A percentile compares a stretch with the other conserved stretches of the same genome.
These are phyloP conservation scores for Furcula furcula DNA, from an alignment of 2,888 invertebrate species.

Conservation along the genomic window DNA sequence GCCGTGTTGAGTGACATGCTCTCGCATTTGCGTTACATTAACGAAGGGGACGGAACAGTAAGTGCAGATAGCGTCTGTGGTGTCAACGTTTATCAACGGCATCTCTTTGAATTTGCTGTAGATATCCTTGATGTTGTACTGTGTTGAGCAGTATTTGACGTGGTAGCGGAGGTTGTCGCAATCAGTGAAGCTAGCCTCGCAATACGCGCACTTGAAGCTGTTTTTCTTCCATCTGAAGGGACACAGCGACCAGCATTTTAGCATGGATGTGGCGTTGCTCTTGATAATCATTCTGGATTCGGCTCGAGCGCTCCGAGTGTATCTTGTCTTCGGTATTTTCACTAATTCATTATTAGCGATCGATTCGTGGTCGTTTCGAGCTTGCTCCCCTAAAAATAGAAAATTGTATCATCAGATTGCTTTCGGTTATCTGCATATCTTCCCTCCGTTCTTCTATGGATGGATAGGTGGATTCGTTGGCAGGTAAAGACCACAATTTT, in stretches of 20 bases:
- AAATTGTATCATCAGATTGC: conserved; percentile 47
- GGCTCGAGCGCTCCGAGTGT: conserved; percentile 60
- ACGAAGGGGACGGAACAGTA: conserved; percentile 47
- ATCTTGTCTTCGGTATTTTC: conserved; percentile 41
- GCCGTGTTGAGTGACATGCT: conserved; percentile 58
- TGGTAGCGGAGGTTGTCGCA: conserved; percentile 54
- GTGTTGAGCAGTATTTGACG: conserved; percentile 47
- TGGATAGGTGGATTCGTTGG: too few relatives aligned
- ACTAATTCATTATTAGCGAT: conserved; percentile 24
- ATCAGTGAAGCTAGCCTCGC: conserved; percentile 63
- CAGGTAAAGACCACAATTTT: too few relatives aligned
- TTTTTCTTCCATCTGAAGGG: conserved; percentile 73
- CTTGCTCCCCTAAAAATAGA: conserved; percentile 72
- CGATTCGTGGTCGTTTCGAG: conserved; percentile 44
- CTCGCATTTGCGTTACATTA: conserved; percentile 49
- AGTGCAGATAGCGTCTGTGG: conserved; percentile 55
- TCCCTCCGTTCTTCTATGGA: neutral
- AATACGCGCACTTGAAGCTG: conserved; percentile 67
- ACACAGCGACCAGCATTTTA: conserved; percentile 63
- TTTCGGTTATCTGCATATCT: conserved; percentile 6
- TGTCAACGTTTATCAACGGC: conserved; percentile 67
- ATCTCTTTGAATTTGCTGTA: conserved; percentile 73
- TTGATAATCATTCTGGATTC: conserved; percentile 65
- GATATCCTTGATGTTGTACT: conserved; percentile 58
- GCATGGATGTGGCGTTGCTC: conserved; percentile 60